These are phyloP conservation scores for Dicyrtomina minuta DNA, from an alignment of 2,888 invertebrate genomes.

Conservation along the genomic window DNA sequence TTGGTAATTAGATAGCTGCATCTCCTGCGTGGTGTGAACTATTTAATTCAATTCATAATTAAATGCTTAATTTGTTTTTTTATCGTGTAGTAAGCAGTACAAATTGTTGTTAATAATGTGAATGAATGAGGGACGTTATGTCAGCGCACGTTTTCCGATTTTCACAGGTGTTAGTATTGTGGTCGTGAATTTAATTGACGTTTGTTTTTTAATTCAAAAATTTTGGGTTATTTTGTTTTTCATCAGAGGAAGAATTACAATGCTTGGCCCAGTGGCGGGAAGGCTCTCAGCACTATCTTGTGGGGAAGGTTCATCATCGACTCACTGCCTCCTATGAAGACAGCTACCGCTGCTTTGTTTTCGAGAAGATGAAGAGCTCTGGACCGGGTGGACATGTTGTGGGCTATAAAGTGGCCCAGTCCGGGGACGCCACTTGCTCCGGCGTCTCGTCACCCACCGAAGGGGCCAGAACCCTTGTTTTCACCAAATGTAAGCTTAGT, in stretches of 20 bases:
- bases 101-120: too few species aligned
- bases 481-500: slow-evolving; percentile 74
- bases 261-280: slow-evolving; percentile 92
- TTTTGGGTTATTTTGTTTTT: slow-evolving; percentile 21
- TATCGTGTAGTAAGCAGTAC: too few species aligned
- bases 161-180: too few species aligned
- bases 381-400: slow-evolving; percentile 5
- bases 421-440: slow-evolving; percentile 89
- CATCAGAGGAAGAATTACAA: slow-evolving; percentile 87
- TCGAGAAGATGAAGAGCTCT: slow-evolving; percentile 65
- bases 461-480: slow-evolving; percentile 78
- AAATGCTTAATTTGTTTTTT: too few species aligned
- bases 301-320: slow-evolving; percentile 84
- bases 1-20: too few species aligned
- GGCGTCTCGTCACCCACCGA: slow-evolving; percentile 87
- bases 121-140: too few species aligned
- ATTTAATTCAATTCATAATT: too few species aligned
- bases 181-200: slow-evolving; percentile 74
- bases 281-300: slow-evolving; percentile 84
- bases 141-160: too few species aligned
- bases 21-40: too few species aligned
- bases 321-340: slow-evolving; percentile 78
- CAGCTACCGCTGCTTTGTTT: slow-evolving; percentile 91
- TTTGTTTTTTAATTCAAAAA: slow-evolving; percentile 62
- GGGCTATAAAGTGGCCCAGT: slow-evolving; percentile 77